phyloP scores from a whole-genome alignment of 2,113 vertebrate genomes.

The Gavia stellata region DNA sequence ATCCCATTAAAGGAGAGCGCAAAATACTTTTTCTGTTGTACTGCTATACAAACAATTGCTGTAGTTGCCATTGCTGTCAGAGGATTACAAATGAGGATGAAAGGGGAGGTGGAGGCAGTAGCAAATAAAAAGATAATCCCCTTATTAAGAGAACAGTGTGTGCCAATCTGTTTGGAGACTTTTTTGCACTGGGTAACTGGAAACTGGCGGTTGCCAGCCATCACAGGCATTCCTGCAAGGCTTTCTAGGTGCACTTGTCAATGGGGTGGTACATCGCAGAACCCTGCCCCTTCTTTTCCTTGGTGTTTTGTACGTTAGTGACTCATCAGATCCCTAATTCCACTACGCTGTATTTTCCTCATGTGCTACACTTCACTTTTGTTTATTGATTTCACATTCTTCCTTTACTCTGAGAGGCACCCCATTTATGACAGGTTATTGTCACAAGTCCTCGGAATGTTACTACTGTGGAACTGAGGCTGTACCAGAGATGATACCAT shows the following conservation, averaged over 20 bases:
- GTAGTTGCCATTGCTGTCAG: background rate
- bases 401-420: background rate
- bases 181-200: background rate
- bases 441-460: background rate
- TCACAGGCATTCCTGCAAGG: accelerated
- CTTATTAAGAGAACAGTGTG: accelerated
- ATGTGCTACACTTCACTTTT: background rate
- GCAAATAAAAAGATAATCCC: background rate
- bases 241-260: accelerated
- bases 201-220: background rate
- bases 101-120: background rate
- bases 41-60: background rate
- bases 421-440: background rate
- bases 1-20: background rate
- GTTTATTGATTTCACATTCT: background rate
- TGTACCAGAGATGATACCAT: background rate
- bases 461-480: background rate
- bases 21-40: background rate
- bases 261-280: background rate
- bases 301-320: background rate
- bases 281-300: background rate
- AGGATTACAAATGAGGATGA: background rate
- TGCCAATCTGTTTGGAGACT: background rate
- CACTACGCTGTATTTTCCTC: background rate
- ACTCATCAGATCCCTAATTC: background rate